Evolutionary conservation across 2,113 vertebrate species (phyloP).

Genomic region (Rhadina sibilatrix): DNA sequence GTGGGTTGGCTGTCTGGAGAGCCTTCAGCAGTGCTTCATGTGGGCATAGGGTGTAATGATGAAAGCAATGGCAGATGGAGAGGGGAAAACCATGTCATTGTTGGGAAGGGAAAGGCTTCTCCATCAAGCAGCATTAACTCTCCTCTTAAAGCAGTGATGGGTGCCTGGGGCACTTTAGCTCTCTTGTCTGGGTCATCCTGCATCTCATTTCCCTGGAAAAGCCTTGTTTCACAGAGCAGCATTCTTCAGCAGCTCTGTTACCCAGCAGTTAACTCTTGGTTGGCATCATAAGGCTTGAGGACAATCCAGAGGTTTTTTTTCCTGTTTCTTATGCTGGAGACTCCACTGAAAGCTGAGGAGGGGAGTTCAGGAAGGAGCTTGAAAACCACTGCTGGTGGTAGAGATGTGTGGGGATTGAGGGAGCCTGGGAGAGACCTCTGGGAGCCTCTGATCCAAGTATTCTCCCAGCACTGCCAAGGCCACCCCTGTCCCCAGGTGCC

Average conservation of each 20-base stretch:
- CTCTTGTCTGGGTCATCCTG: neutral
- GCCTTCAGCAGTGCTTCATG: neutral
- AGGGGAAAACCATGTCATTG: neutral
- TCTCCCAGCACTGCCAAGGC: neutral
- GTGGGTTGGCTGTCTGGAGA: neutral
- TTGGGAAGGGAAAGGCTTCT: neutral
- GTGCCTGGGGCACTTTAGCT: neutral
- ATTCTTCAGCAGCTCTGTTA: neutral
- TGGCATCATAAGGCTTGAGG: neutral
- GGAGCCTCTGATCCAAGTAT: neutral
- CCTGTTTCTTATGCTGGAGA: neutral
- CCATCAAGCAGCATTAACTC: neutral
- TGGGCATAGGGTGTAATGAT: neutral
- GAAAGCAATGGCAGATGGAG: neutral
- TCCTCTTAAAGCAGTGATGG: neutral
- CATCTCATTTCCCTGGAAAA: neutral
- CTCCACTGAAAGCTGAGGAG: neutral
- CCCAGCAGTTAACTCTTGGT: neutral
- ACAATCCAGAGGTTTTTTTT: neutral
- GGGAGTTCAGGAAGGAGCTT: neutral
- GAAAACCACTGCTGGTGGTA: fast-evolving
- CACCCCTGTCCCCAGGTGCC: neutral
- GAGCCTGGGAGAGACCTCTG: neutral
- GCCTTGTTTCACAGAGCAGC: neutral
- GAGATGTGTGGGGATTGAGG: neutral